Evolutionary conservation across 2,797 vertebrate genomes (phyloP).

Genomic region (Chrosomus eos): DNA sequence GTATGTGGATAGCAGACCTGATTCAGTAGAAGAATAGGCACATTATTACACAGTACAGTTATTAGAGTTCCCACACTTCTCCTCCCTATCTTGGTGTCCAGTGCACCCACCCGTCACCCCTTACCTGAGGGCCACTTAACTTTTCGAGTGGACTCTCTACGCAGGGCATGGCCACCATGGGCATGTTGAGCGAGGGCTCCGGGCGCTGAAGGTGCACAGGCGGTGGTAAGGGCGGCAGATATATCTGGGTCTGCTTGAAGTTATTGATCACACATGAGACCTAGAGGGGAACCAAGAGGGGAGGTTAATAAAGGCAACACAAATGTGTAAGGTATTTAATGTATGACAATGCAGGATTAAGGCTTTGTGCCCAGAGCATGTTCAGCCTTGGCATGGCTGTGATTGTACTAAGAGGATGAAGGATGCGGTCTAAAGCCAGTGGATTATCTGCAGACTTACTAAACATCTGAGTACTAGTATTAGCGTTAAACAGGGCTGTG

Average conservation of each 20-base stretch:
- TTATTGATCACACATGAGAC: constrained; percentile 92
- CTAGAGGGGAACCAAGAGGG: constrained; percentile 64
- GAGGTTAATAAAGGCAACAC: neutral
- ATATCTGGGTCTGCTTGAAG: constrained; percentile 79
- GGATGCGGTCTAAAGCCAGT: constrained; percentile 4
- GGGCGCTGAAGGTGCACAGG: constrained; percentile 68
- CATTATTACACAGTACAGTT: neutral
- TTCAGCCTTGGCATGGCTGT: constrained; percentile 2
- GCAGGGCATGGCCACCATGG: constrained; percentile 78
- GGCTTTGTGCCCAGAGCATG: constrained; percentile 5
- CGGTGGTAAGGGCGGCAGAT: constrained; percentile 18
- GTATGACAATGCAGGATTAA: neutral
- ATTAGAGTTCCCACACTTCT: neutral
- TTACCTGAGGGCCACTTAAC: constrained; percentile 94
- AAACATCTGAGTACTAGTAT: constrained; percentile 20
- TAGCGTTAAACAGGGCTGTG: constrained; percentile 6
- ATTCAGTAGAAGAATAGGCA: constrained; percentile 1
- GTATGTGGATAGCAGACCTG: constrained; percentile 1
- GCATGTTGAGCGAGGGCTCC: constrained; percentile 75
- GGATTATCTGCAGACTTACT: constrained; percentile 29
- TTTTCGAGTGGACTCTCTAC: constrained; percentile 91
- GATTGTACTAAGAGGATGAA: constrained; percentile 40
- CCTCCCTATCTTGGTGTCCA: neutral
- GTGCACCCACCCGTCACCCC: constrained; percentile 69
- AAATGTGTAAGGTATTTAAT: neutral